Conservation (phyloP, 64 coral and sea anemone genomes). For the Anthopleura sola region DNA sequence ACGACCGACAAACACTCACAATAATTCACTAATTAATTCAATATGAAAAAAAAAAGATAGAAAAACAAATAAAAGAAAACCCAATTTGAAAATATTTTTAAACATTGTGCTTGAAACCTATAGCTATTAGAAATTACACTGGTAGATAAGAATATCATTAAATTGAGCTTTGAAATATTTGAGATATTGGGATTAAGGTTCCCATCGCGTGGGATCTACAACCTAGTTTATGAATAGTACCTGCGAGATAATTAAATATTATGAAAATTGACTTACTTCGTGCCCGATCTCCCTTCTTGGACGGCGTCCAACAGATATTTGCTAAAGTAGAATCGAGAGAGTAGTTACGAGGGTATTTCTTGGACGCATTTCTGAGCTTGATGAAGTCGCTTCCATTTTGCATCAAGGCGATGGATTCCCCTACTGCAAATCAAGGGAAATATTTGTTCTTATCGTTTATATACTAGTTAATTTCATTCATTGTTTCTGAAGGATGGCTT, state of each 20-base stretch:
- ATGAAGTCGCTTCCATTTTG: conserved; percentile 56
- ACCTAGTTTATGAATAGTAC: neutral
- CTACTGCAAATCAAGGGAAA: conserved; percentile 41
- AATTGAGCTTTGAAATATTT: too few species aligned
- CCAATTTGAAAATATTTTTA: too few species aligned
- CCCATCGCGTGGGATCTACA: neutral
- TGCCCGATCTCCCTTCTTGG: conserved; percentile 74
- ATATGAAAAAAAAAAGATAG: too few species aligned
- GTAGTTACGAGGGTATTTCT: conserved; percentile 68
- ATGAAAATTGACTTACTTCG: conserved; percentile 59
- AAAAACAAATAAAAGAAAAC: too few species aligned
- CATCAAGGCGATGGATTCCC: conserved; percentile 69
- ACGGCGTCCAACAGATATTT: conserved; percentile 70
- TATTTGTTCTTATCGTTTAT: neutral
- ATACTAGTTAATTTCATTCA: neutral
- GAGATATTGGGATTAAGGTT: neutral
- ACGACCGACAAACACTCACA: too few species aligned
- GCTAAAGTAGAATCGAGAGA: conserved; percentile 38
- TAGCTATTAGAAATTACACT: too few species aligned
- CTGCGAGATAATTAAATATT: neutral
- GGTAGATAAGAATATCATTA: too few species aligned
- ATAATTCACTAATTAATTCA: too few species aligned
- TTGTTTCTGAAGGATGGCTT: neutral
- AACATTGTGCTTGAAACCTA: too few species aligned
- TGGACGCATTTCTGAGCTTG: conserved; percentile 64